phyloP scores from a whole-genome alignment of 2,888 invertebrate species.

The Clusia tigrina region DNA sequence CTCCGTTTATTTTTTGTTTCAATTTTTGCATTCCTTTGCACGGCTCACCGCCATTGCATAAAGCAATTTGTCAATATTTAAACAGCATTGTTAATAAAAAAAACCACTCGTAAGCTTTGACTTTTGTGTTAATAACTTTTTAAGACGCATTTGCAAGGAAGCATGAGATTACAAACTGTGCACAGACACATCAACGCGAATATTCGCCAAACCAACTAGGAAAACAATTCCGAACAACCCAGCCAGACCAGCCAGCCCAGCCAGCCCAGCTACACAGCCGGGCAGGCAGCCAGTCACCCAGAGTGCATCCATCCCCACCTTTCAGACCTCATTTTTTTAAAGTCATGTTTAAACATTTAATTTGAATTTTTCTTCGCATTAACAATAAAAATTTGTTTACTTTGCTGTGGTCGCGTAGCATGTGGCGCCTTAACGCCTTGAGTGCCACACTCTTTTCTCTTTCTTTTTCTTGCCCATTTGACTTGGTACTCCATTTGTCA shows the following conservation, averaged over 20 bases:
- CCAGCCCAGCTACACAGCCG: too few species aligned
- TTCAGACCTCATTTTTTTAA: neutral
- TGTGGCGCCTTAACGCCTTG: neutral
- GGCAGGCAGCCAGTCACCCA: too few species aligned
- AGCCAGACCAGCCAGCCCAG: neutral
- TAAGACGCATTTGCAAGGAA: neutral
- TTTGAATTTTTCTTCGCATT: neutral
- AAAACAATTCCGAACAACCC: neutral
- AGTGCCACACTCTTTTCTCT: neutral
- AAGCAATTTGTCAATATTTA: neutral
- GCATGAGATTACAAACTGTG: neutral
- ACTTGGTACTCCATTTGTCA: neutral
- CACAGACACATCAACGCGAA: too few species aligned
- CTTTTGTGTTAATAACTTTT: neutral
- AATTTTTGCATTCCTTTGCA: neutral
- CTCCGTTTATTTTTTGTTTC: neutral
- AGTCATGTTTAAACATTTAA: neutral
- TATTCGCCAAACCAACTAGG: neutral
- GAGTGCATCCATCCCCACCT: neutral
- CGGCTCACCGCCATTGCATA: neutral
- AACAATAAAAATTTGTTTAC: neutral
- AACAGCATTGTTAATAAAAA: neutral
- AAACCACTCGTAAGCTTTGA: neutral
- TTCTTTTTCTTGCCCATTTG: neutral
- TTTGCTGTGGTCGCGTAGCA: neutral